Base-by-base conservation (phyloP, 2,113 vertebrate species). In the Apistogramma diplotaenia region DNA sequence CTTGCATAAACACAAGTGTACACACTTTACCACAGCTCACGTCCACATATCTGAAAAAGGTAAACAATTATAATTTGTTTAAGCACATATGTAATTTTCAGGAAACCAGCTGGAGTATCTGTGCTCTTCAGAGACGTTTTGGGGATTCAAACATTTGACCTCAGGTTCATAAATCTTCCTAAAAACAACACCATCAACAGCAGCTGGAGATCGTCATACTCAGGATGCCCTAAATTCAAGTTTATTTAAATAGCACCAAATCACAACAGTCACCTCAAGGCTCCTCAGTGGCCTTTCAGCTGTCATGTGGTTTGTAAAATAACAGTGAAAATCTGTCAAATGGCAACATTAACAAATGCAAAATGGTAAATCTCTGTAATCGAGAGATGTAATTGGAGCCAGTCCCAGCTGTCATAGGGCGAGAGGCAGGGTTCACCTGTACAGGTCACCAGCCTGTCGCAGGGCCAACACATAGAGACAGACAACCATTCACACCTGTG, bases 131-230 rank as follows among this genome's bases (percentile, higher is more conserved):
- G 23, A 65, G 13, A 46, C 0, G 15, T 43, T 15, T 37, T 46
- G 61, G 0, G 61, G 8, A 65, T 27, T 46, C 5, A 18, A 46
- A 46, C 8, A 0, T 3, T 13, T 6, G 37, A 65, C 15, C 23
- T 46, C 61, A 67, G 37, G 37, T 67, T 40, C 37, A 23, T 23
- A 6, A 65, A 46, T 21, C 61, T 18, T 21, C 13, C 6, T 3
- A 23, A 8, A 54, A n/a, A 9, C 19, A 1, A 10, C 21, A n/a
- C 21, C 0, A 1, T 0, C 4, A 18, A 6, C 37, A 1, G 4
- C 37, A 43, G 61, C 61, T 65, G 61, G 13, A 65, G 1, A 18
- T 43, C 13, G 43, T 6, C 37, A 2, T 4, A 18, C n/a, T 65
- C 61, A 46, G 18, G 43, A 19, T 46, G 8, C 21, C 27, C 7